Evolutionary conservation across 2,113 vertebrate genomes (phyloP).

Genomic region (Neomonachus schauinslandi): DNA sequence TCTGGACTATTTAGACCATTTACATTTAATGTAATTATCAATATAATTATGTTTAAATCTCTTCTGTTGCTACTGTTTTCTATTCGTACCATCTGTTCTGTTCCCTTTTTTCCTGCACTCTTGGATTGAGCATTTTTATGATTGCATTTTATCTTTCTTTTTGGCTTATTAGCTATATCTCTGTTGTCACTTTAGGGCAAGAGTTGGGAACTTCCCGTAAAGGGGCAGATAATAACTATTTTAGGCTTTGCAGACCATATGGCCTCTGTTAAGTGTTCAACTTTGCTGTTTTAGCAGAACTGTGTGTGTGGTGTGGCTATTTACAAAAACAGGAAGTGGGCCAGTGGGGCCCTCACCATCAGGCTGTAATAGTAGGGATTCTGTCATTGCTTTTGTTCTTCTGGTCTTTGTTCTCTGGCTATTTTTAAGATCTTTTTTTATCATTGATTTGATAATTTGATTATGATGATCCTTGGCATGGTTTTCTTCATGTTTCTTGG

Average conservation of each 20-base stretch:
- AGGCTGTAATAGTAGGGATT: not conserved
- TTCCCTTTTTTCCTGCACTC: not conserved
- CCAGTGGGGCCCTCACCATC: fast-evolving
- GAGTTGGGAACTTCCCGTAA: not conserved
- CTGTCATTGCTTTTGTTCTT: not conserved
- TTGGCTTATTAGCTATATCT: not conserved
- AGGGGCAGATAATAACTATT: not conserved
- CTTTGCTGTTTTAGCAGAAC: not conserved
- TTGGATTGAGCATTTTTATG: not conserved
- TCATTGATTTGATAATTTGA: not conserved
- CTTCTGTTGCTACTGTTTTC: not conserved
- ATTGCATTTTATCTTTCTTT: not conserved
- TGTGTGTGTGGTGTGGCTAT: not conserved
- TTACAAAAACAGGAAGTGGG: not conserved
- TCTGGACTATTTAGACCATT: slow-evolving; percentile 8
- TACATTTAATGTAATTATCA: slow-evolving; percentile 1
- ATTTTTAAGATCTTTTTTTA: not conserved
- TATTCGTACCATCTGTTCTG: not conserved
- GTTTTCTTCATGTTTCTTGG: not conserved
- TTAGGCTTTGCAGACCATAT: not conserved
- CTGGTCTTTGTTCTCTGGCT: not conserved
- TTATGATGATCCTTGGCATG: not conserved
- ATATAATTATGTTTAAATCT: not conserved
- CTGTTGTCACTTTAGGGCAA: not conserved
- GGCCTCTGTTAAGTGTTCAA: not conserved